Percentiles rank a stretch among this genome's conserved stretches.
Conservation (phyloP, 2,888 invertebrate genomes). For the Sericinus montela region DNA sequence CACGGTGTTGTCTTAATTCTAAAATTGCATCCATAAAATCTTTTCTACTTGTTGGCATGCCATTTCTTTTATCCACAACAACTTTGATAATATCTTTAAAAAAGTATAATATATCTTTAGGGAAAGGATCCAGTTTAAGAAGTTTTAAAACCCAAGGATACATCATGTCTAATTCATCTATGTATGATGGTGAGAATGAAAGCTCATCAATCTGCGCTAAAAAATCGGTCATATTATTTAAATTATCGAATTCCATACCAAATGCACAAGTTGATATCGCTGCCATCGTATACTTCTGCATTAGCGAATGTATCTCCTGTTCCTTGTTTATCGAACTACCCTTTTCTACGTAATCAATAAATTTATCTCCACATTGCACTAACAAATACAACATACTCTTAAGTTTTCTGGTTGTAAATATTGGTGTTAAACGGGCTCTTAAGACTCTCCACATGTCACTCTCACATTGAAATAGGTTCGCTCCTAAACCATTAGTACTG, state of each 20-base stretch:
- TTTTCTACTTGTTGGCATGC: background rate
- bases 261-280: slow-evolving; percentile 36
- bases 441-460: slow-evolving; percentile 45
- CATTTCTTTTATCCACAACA: background rate
- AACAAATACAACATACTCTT: slow-evolving; percentile 50
- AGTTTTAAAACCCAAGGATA: slow-evolving; percentile 39
- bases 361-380: slow-evolving; percentile 36
- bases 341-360: slow-evolving; percentile 29
- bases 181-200: background rate
- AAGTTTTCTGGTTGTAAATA: slow-evolving; percentile 51
- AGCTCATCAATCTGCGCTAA: background rate
- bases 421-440: slow-evolving; percentile 43
- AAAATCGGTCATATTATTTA: slow-evolving; percentile 1
- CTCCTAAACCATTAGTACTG: slow-evolving; percentile 40
- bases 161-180: slow-evolving; percentile 33
- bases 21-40: slow-evolving; percentile 4
- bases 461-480: slow-evolving; percentile 45
- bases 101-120: slow-evolving; percentile 20
- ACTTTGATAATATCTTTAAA: background rate
- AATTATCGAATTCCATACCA: slow-evolving; percentile 36
- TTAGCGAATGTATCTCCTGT: slow-evolving; percentile 31
- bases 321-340: slow-evolving; percentile 26
- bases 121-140: slow-evolving; percentile 33
- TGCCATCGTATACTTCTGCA: slow-evolving; percentile 38
- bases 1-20: background rate